Evolutionary conservation across 2,797 vertebrate species (phyloP), one percentile per base, ranked within the genome.

Genomic region (Sebastes trivittatus): DNA sequence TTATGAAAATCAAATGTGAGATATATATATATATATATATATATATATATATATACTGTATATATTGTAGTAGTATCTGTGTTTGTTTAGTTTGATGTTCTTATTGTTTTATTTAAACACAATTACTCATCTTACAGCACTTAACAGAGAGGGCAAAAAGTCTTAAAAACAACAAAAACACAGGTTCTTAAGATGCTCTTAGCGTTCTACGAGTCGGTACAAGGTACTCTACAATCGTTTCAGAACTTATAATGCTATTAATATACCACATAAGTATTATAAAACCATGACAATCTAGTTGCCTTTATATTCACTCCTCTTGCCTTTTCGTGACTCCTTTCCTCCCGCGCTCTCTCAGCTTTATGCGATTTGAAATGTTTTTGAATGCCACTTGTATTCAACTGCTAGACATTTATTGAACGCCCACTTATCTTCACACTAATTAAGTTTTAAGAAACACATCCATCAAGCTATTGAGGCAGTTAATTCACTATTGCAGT

Each of bases 391-490:
- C 90, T 91, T 91, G 87, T 92, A 91, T 93, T 91, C 88, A 93
- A 92, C 90, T 87, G 90, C 82, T 83, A 92, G 94, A 94, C 92
- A 93, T 93, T 95, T 94, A 95, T 95, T 93, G 94, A 95, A 94
- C 76, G 79, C 88, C 94, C 94, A 95, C 94, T 95, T 95, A 95
- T 95, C 94, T 95, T 95, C 92, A 93, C 89, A 94, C 93, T 95
- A 96, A 96, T 96, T 94, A 95, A 95, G 93, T 94, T 96, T 95
- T 93, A 92, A 95, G 94, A 94, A 96, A 94, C 94, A 92, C 94
- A 95, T 96, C 94, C 91, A 95, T 95, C 95, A 95, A 94, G 87
- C 89, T 88, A 92, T 90, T 88, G 91, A 95, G 88, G 94, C 94
- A 93, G 92, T 92, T 95, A 93, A 95, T 96, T 91, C 87, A 78